Conservation (phyloP, 2,113 vertebrate genomes). For the Silurus asotus region DNA sequence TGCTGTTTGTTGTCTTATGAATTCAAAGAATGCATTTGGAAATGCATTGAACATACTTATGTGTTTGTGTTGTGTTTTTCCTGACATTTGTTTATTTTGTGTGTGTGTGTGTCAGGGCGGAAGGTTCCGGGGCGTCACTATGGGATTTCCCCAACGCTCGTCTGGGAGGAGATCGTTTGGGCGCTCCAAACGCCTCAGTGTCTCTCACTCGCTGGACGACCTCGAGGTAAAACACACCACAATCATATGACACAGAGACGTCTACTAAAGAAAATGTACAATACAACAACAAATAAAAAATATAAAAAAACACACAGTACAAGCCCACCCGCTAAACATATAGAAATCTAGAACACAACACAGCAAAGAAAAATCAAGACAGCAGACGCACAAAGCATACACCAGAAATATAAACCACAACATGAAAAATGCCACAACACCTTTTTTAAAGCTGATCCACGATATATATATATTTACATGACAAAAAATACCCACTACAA, state of each 20-base stretch:
- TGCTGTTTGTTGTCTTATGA: not conserved
- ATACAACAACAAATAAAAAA: not conserved
- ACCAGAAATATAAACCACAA: not conserved
- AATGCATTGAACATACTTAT: not conserved
- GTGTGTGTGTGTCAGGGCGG: slow-evolving; percentile 71
- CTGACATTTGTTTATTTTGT: not conserved
- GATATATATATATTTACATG: not conserved
- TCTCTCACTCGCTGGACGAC: slow-evolving; percentile 92
- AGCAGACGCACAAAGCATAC: not conserved
- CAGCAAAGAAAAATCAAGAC: not conserved
- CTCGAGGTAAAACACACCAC: slow-evolving; percentile 79
- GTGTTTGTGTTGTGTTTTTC: not conserved
- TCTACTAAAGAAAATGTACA: not conserved
- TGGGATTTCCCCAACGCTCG: slow-evolving; percentile 80
- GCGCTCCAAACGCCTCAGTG: slow-evolving; percentile 85
- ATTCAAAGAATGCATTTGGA: not conserved
- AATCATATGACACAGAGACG: not conserved
- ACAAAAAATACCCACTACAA: not conserved
- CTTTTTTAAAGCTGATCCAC: not conserved
- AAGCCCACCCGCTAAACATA: not conserved
- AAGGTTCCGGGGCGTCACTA: slow-evolving; percentile 75
- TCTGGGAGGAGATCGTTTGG: slow-evolving; percentile 84
- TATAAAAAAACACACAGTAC: not conserved
- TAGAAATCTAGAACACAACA: not conserved
- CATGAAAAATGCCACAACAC: not conserved